Percentiles rank a stretch among this genome's conserved stretches.
These are phyloP conservation scores for Vombatus ursinus DNA, from an alignment of 2,113 vertebrate genomes.

Conservation along the genomic window DNA sequence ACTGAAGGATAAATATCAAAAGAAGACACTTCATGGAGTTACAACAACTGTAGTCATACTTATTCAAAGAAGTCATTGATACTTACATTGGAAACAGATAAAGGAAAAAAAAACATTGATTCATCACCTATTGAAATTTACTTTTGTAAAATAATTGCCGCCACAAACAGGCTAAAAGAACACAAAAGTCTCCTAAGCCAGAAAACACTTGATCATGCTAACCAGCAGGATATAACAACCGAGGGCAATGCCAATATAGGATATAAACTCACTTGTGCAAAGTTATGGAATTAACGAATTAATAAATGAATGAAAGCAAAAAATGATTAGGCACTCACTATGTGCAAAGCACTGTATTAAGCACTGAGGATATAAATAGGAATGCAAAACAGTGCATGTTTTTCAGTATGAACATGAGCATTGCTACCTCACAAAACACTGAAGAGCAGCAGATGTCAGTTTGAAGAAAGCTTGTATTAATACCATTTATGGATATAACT, in stretches of 20 bases:
- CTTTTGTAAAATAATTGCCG: not conserved
- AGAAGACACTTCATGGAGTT: too few relatives aligned
- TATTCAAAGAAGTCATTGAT: too few relatives aligned
- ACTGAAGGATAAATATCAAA: too few relatives aligned
- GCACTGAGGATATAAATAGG: not conserved
- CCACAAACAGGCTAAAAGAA: not conserved
- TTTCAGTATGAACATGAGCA: not conserved
- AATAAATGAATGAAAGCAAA: not conserved
- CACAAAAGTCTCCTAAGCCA: not conserved
- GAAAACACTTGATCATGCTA: not conserved
- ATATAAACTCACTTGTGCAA: not conserved
- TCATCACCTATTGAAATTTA: not conserved
- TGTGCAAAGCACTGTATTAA: not conserved
- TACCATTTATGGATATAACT: not conserved
- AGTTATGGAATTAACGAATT: not conserved
- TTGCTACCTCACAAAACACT: not conserved
- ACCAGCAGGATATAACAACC: not conserved
- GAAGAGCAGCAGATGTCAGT: not conserved
- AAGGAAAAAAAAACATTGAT: not conserved
- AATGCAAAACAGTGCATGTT: not conserved
- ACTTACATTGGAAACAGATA: not conserved
- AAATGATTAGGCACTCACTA: not conserved
- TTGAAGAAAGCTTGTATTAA: not conserved
- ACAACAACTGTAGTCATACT: too few relatives aligned
- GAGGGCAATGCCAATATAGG: not conserved